These are phyloP conservation scores for Macropis europaea DNA, from an alignment of 2,888 invertebrate genomes.

Conservation along the genomic window DNA sequence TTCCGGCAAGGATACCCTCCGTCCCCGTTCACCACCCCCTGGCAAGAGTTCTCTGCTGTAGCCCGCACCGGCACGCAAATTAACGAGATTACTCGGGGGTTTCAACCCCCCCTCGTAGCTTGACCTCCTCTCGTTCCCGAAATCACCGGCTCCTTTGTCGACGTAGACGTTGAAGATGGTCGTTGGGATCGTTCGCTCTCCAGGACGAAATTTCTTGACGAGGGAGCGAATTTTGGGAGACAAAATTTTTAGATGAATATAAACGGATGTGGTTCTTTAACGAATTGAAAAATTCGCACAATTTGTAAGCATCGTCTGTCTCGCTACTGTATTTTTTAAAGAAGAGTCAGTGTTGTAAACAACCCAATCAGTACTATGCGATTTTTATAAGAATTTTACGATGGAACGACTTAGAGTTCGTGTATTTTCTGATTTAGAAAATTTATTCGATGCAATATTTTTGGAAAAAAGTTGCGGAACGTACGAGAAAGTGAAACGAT, in stretches of 20 bases:
- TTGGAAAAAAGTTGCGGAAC: neutral
- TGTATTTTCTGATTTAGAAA: too few species aligned
- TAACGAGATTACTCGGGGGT: slow-evolving; percentile 69
- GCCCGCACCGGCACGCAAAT: slow-evolving; percentile 64
- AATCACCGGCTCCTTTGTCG: slow-evolving; percentile 47
- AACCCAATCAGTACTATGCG: too few species aligned
- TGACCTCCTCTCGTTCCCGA: slow-evolving; percentile 18
- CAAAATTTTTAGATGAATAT: too few species aligned
- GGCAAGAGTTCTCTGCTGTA: slow-evolving; percentile 6
- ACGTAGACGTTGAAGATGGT: slow-evolving; percentile 21
- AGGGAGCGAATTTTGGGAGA: neutral
- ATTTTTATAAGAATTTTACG: too few species aligned
- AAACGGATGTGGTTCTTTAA: too few species aligned
- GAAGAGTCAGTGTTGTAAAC: too few species aligned
- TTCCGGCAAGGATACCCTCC: slow-evolving; percentile 46
- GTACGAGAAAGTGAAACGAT: slow-evolving; percentile 28
- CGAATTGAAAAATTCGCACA: too few species aligned
- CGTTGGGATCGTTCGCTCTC: slow-evolving; percentile 11
- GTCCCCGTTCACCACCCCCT: slow-evolving; percentile 15
- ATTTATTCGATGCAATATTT: neutral
- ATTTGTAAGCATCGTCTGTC: too few species aligned
- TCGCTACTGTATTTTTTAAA: too few species aligned
- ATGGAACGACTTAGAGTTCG: too few species aligned
- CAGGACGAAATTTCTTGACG: slow-evolving; percentile 6
- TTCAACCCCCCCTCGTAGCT: slow-evolving; percentile 24